phyloP scores from a whole-genome alignment of 2,888 invertebrate genomes.

The Epistrophe eligans region DNA sequence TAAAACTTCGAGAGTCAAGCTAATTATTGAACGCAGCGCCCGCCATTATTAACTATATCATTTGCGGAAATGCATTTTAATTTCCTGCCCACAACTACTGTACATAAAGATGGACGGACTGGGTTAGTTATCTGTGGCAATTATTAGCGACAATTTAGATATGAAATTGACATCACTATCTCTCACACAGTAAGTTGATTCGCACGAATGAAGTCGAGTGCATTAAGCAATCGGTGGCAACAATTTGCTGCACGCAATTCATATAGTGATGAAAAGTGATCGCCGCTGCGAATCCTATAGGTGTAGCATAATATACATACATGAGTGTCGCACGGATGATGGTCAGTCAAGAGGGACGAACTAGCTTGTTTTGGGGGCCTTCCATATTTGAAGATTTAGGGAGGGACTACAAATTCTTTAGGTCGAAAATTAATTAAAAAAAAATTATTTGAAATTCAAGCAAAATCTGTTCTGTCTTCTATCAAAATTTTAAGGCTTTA shows the following conservation, averaged over 20 bases:
- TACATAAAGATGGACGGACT: neutral
- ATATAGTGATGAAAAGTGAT: conserved; percentile 64
- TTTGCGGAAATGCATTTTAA: conserved; percentile 65
- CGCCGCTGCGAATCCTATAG: conserved; percentile 19
- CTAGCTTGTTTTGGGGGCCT: neutral
- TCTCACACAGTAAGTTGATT: conserved; percentile 18
- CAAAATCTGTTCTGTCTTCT: too few relatives aligned
- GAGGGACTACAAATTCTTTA: too few relatives aligned
- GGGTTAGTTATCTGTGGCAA: conserved; percentile 43
- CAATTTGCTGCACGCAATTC: conserved; percentile 66
- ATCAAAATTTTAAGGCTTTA: too few relatives aligned
- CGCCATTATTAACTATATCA: conserved; percentile 57
- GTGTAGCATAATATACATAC: conserved; percentile 1
- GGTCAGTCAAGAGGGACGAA: neutral
- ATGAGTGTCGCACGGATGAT: conserved; percentile 41
- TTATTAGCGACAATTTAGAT: conserved; percentile 72
- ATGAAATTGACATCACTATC: conserved; percentile 64
- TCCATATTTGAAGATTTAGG: too few relatives aligned
- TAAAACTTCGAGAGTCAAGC: neutral
- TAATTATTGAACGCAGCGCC: conserved; percentile 26
- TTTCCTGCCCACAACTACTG: conserved; percentile 57
- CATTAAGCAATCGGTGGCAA: conserved; percentile 65
- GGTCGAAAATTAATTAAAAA: too few relatives aligned
- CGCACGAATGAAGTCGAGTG: conserved; percentile 58
- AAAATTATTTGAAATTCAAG: too few relatives aligned